phyloP scores from a whole-genome alignment of 2,113 vertebrate species.

The Oryzias melastigma region DNA sequence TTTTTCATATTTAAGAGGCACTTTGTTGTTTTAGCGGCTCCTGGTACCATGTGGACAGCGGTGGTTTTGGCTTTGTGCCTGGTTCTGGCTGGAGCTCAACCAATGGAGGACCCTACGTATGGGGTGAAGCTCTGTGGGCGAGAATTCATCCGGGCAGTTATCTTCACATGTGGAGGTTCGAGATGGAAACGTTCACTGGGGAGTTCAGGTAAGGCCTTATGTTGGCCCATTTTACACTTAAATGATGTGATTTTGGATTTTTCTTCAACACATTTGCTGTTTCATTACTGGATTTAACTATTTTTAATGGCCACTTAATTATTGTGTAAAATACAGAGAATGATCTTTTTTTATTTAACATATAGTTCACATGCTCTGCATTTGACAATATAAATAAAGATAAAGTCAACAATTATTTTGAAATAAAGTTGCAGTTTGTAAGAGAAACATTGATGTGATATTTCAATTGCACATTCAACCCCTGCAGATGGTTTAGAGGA shows the following conservation, averaged over 20 bases:
- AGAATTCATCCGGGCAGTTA: constrained; percentile 86
- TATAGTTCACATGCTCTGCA: too few relatives aligned
- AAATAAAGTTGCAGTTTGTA: too few relatives aligned
- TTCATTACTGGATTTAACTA: too few relatives aligned
- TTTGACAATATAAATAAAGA: too few relatives aligned
- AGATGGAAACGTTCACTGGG: constrained; percentile 79
- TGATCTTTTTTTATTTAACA: too few relatives aligned
- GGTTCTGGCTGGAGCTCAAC: constrained; percentile 67
- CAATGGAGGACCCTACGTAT: constrained; percentile 66
- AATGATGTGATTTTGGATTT: too few relatives aligned
- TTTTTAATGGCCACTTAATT: too few relatives aligned
- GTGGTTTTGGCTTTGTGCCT: constrained; percentile 68
- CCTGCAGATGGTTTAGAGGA: constrained; percentile 62
- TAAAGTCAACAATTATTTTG: too few relatives aligned
- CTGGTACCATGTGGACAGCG: constrained; percentile 71
- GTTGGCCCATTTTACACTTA: not conserved
- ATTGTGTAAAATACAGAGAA: too few relatives aligned
- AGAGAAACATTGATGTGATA: too few relatives aligned
- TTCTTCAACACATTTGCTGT: too few relatives aligned
- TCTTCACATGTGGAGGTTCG: constrained; percentile 87
- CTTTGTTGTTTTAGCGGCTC: constrained; percentile 4
- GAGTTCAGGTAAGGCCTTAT: constrained; percentile 64
- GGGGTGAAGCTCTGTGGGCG: constrained; percentile 86
- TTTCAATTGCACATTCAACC: not conserved
- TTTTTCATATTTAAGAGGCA: not conserved